These are phyloP conservation scores for Etheostoma cragini DNA, from an alignment of 2,113 vertebrate species.

Conservation along the genomic window DNA sequence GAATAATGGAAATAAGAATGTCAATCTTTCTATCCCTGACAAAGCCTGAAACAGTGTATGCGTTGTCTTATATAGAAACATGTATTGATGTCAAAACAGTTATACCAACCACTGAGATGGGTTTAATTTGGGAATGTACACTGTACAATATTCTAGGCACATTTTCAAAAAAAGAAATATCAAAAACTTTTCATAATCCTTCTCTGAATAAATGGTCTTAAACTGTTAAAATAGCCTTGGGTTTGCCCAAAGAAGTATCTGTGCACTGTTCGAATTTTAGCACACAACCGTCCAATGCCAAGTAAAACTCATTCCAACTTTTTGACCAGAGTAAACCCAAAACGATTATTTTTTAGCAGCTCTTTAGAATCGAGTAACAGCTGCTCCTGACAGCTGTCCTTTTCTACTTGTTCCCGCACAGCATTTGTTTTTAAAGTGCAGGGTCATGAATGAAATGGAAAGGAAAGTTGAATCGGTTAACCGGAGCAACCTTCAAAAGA, in stretches of 20 bases:
- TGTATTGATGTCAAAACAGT: background rate
- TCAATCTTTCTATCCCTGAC: background rate
- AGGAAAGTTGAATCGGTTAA: conserved; percentile 35
- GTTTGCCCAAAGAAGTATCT: conserved; percentile 8
- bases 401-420: conserved; percentile 7
- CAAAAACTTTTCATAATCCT: conserved; percentile 8
- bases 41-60: conserved; percentile 1
- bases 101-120: background rate
- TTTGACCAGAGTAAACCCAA: conserved; percentile 19
- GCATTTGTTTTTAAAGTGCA: conserved; percentile 27
- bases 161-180: conserved; percentile 9
- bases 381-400: conserved; percentile 50
- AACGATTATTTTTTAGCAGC: conserved; percentile 30
- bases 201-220: conserved; percentile 25
- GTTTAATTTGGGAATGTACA: conserved; percentile 3
- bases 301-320: conserved; percentile 14
- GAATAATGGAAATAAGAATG: background rate
- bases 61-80: background rate
- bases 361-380: conserved; percentile 37
- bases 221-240: conserved; percentile 41
- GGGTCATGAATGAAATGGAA: conserved; percentile 55
- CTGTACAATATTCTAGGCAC: background rate
- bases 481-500: conserved; percentile 22
- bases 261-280: background rate
- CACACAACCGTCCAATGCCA: background rate